Evolutionary conservation across 1,140 invertebrate species (phyloP).

Genomic region (Cephus cinctus): DNA sequence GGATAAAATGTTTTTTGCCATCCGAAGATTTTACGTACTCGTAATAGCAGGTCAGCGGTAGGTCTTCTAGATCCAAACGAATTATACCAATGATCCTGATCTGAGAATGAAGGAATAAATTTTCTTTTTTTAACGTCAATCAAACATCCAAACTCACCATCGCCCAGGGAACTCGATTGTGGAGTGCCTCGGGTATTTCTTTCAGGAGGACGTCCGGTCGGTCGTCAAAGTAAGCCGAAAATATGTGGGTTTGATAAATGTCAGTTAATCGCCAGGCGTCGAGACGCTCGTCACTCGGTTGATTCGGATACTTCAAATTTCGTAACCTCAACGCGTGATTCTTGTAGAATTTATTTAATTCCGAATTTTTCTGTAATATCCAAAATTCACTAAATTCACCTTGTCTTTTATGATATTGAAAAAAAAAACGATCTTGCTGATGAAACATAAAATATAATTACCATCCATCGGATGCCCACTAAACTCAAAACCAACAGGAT

Average conservation of each 20-base stretch:
- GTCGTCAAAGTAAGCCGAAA: constrained; percentile 25
- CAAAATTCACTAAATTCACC: too few relatives aligned
- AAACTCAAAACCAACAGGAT: too few relatives aligned
- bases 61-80: constrained; percentile 5
- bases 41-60: constrained; percentile 16
- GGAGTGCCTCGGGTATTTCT: constrained; percentile 10
- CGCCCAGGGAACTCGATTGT: constrained; percentile 18
- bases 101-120: constrained; percentile 8
- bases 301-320: constrained; percentile 25
- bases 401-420: too few relatives aligned
- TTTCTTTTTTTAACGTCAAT: constrained; percentile 5
- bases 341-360: not conserved
- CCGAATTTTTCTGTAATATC: too few relatives aligned
- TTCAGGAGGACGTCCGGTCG: constrained; percentile 24
- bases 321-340: not conserved
- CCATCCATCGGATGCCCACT: too few relatives aligned
- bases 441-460: too few relatives aligned
- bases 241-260: too few relatives aligned
- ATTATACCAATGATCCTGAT: constrained; percentile 21
- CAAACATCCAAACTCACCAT: constrained; percentile 18
- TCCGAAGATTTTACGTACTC: constrained; percentile 4
- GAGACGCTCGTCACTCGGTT: too few relatives aligned
- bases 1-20: not conserved
- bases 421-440: too few relatives aligned
- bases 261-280: too few relatives aligned